Percentiles rank a stretch among this genome's conserved stretches.
Conservation (phyloP, 2,797 vertebrate genomes). For the Setipinna tenuifilis region DNA sequence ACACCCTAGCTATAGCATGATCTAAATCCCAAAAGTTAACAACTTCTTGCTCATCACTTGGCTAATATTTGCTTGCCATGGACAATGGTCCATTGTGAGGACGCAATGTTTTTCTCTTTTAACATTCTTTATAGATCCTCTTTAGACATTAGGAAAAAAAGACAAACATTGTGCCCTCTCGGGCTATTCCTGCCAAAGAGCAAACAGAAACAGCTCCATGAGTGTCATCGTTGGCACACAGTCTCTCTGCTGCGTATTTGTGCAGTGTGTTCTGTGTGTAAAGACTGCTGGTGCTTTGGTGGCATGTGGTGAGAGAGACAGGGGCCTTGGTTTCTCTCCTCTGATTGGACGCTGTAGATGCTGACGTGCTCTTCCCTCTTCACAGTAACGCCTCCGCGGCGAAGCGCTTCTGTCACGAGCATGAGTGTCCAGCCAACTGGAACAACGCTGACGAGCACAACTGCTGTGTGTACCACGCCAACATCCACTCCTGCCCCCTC, state of each 20-base stretch:
- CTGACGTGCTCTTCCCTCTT: not conserved
- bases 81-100: not conserved
- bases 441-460: conserved; percentile 76
- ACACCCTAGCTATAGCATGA: not conserved
- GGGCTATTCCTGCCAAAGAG: not conserved
- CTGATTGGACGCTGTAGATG: not conserved
- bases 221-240: not conserved
- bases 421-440: conserved; percentile 73
- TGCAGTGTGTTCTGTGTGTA: not conserved
- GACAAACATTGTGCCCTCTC: not conserved
- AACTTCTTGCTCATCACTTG: not conserved
- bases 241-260: not conserved
- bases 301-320: not conserved
- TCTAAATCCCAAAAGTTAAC: not conserved
- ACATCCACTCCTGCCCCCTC: conserved; percentile 71
- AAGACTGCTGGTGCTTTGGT: not conserved
- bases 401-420: conserved; percentile 71
- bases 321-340: not conserved
- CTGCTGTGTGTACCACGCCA: conserved; percentile 73
- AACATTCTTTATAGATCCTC: not conserved
- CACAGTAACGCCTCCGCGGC: conserved; percentile 70
- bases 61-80: not conserved
- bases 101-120: not conserved
- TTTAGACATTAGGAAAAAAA: not conserved
- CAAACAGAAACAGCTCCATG: not conserved